Conservation (phyloP, 2,113 vertebrate genomes). For the Percopsis transmontana region DNA sequence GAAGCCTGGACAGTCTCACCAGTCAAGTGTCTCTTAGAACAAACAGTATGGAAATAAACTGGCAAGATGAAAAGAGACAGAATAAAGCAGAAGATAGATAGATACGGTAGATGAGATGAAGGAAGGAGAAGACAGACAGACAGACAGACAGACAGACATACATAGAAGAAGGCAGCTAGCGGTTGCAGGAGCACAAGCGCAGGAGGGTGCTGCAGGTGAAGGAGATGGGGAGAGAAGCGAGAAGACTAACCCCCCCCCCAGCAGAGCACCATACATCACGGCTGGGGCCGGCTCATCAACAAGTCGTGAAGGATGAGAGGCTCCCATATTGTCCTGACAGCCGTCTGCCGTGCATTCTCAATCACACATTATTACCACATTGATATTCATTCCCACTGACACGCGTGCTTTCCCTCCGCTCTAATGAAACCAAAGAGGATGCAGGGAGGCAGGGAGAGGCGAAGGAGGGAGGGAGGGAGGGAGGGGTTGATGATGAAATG, state of each 20-base stretch:
- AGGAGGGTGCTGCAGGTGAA: slow-evolving; percentile 9
- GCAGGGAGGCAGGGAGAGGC: slow-evolving; percentile 50
- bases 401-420: slow-evolving; percentile 90
- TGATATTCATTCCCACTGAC: slow-evolving; percentile 99
- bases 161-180: not conserved
- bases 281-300: slow-evolving; percentile 89
- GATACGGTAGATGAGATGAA: not conserved
- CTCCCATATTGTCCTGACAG: slow-evolving; percentile 99
- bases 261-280: slow-evolving; percentile 59
- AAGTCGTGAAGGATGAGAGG: slow-evolving; percentile 97
- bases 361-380: slow-evolving; percentile 99
- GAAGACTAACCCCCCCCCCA: slow-evolving; percentile 36
- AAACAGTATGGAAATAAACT: slow-evolving; percentile 17
- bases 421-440: slow-evolving; percentile 87
- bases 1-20: slow-evolving; percentile 60
- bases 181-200: not conserved
- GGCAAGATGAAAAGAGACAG: slow-evolving; percentile 19
- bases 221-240: slow-evolving; percentile 31
- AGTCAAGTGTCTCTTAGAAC: slow-evolving; percentile 78
- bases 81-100: not conserved
- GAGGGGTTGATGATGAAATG: slow-evolving; percentile 93
- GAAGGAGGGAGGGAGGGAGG: slow-evolving; percentile 64
- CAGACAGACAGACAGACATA: not conserved
- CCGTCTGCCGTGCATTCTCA: slow-evolving; percentile 88
- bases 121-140: not conserved